Conservation (phyloP, 1,140 invertebrate species). For the Pseudoatta argentina region DNA sequence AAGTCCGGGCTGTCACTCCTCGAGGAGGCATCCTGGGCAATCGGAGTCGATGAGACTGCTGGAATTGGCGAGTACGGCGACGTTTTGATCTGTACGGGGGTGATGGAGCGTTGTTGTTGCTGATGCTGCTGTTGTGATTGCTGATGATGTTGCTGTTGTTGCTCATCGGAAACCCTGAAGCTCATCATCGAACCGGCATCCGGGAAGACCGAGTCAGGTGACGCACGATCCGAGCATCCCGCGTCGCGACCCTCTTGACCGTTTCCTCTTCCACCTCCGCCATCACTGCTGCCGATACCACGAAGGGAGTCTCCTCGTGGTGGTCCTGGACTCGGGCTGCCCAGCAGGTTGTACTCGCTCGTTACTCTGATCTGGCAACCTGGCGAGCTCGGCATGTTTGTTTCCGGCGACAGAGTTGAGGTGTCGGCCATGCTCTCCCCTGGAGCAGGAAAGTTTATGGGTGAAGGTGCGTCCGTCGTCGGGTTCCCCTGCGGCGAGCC, state of each 20-base stretch:
- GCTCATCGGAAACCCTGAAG: conserved; percentile 81
- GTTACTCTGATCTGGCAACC: conserved; percentile 86
- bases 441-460: conserved; percentile 87
- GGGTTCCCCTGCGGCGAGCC: conserved; percentile 84
- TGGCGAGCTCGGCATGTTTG: conserved; percentile 91
- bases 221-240: conserved; percentile 81
- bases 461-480: conserved; percentile 85
- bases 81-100: conserved; percentile 82
- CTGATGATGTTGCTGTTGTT: conserved; percentile 75
- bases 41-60: conserved; percentile 82
- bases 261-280: conserved; percentile 81
- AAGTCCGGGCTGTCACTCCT: conserved; percentile 82
- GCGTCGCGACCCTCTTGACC: conserved; percentile 78
- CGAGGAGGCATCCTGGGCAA: conserved; percentile 81
- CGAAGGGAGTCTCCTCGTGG: conserved; percentile 75
- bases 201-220: conserved; percentile 85
- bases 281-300: conserved; percentile 63
- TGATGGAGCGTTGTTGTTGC: conserved; percentile 73
- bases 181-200: conserved; percentile 74
- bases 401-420: conserved; percentile 94
- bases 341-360: conserved; percentile 83
- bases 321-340: conserved; percentile 84
- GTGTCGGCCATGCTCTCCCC: conserved; percentile 96
- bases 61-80: conserved; percentile 82
- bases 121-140: conserved; percentile 75